These are phyloP conservation scores for Dasypus novemcinctus DNA, from an alignment of 2,113 vertebrate genomes.

Conservation along the genomic window DNA sequence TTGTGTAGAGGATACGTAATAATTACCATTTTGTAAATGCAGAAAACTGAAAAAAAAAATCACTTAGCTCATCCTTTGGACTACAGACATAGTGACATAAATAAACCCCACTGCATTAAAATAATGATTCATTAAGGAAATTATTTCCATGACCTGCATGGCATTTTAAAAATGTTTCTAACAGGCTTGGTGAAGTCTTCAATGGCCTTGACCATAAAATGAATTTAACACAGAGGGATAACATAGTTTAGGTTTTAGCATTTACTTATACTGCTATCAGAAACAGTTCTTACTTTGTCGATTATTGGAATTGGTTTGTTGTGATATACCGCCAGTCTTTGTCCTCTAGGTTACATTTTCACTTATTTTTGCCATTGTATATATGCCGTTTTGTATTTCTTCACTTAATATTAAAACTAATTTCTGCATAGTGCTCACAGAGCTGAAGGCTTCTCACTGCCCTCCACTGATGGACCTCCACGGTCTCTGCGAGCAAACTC, in stretches of 20 bases:
- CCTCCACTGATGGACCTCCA: rapidly evolving
- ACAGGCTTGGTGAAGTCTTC: background rate
- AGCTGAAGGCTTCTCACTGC: background rate
- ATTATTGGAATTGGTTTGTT: background rate
- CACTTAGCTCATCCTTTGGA: background rate
- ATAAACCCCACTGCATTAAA: background rate
- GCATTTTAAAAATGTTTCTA: background rate
- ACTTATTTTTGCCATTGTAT: no score
- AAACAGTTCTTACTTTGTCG: background rate
- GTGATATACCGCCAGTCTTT: background rate
- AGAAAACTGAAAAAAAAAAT: background rate
- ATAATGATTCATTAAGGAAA: background rate
- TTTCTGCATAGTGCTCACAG: background rate
- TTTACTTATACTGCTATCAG: background rate
- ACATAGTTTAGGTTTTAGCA: background rate
- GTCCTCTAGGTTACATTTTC: background rate
- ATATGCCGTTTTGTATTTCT: background rate
- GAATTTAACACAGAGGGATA: background rate
- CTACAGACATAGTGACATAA: background rate
- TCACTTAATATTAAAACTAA: background rate
- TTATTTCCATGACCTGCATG: background rate
- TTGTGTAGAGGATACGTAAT: background rate
- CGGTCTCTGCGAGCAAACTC: background rate
- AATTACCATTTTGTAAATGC: background rate
- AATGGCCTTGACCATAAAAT: background rate